Percentiles rank a stretch among this genome's conserved stretches.
These are phyloP conservation scores for Philhelius pedissequus DNA, from an alignment of 2,888 invertebrate genomes.

Conservation along the genomic window DNA sequence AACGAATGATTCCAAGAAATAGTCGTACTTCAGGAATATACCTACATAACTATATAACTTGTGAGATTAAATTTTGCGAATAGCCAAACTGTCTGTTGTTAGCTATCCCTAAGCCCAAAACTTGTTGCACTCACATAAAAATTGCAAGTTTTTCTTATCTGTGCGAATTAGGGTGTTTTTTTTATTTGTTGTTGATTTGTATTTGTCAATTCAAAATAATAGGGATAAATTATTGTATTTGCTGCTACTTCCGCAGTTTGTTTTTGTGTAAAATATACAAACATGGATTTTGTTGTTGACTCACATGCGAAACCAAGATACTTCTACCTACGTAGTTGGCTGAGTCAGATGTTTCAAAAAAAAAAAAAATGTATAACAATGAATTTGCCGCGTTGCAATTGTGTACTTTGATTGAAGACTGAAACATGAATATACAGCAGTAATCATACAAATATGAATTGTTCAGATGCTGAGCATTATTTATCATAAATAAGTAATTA, in stretches of 20 bases:
- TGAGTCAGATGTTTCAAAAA: conserved; percentile 4
- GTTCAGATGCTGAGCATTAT: neutral
- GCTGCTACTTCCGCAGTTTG: conserved; percentile 10
- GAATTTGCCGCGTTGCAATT: conserved; percentile 24
- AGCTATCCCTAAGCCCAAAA: neutral
- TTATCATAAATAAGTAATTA: neutral
- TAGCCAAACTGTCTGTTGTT: neutral
- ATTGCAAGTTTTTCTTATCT: neutral
- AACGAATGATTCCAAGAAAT: neutral
- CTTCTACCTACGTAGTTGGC: conserved; percentile 12
- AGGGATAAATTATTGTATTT: neutral
- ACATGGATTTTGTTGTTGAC: conserved; percentile 21
- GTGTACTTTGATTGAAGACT: neutral
- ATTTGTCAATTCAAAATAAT: neutral
- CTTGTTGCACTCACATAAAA: conserved; percentile 11
- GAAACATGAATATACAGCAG: neutral
- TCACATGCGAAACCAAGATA: conserved; percentile 5
- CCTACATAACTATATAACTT: neutral
- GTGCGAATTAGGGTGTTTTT: neutral
- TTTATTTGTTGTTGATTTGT: neutral
- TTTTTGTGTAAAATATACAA: conserved; percentile 20
- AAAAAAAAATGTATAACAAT: neutral
- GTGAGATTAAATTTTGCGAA: neutral
- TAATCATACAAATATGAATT: neutral
- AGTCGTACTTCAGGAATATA: neutral